Evolutionary conservation across 2,797 vertebrate species (phyloP).

Genomic region (Mormyrus hasselquistii): DNA sequence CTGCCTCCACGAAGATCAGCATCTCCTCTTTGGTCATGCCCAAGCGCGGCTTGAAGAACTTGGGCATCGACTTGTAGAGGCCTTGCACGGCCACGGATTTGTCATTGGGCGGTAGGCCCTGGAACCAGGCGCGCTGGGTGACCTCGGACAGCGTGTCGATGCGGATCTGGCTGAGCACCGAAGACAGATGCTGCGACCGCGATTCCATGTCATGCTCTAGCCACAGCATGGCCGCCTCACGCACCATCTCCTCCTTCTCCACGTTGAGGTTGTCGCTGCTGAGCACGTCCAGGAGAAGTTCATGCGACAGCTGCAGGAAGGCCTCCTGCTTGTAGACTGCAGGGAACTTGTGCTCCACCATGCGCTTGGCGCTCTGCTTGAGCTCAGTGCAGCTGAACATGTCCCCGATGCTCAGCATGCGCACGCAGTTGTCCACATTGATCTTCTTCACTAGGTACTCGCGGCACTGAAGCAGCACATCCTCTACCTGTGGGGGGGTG

Average conservation of each 20-base stretch:
- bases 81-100: constrained; percentile 98
- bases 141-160: constrained; percentile 97
- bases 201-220: constrained; percentile 94
- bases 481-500: constrained; percentile 74
- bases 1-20: constrained; percentile 94
- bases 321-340: constrained; percentile 89
- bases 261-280: constrained; percentile 99
- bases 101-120: constrained; percentile 92
- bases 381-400: constrained; percentile 91
- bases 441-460: constrained; percentile 99
- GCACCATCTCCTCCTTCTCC: constrained; percentile 96
- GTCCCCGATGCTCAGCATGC: constrained; percentile 92
- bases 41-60: constrained; percentile 94
- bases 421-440: constrained; percentile 93
- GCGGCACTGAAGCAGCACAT: constrained; percentile 84
- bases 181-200: constrained; percentile 91
- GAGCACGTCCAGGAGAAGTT: constrained; percentile 87
- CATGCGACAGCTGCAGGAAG: constrained; percentile 95
- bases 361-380: constrained; percentile 92
- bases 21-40: constrained; percentile 99
- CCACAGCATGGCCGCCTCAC: constrained; percentile 97
- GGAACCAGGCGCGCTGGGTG: constrained; percentile 98
- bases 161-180: constrained; percentile 93
- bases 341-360: constrained; percentile 98
- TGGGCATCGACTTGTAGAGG: constrained; percentile 98